Evolutionary conservation across 2,113 vertebrate genomes (phyloP).

Genomic region (Symphodus melops): DNA sequence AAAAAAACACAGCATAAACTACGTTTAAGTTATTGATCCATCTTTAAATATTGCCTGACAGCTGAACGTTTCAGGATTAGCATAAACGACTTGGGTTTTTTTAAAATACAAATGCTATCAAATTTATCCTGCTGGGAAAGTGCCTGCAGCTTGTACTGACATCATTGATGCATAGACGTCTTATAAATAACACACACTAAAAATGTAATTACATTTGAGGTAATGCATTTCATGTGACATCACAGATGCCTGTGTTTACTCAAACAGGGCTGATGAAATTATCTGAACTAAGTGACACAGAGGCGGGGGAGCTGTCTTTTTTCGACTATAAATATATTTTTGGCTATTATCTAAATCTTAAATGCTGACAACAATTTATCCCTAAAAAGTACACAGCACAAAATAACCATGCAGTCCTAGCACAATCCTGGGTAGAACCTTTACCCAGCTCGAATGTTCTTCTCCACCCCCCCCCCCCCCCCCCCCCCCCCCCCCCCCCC

Average conservation of each 20-base stretch:
- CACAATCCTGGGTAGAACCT: no score
- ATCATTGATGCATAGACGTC: not conserved
- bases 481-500: no score
- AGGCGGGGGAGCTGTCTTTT: no score
- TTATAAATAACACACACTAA: not conserved
- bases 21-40: conserved; percentile 3
- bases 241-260: conserved; percentile 24
- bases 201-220: conserved; percentile 15
- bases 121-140: not conserved
- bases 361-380: no score
- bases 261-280: conserved; percentile 1
- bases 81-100: not conserved
- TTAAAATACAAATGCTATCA: not conserved
- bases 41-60: not conserved
- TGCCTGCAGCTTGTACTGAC: not conserved
- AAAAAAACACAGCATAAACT: conserved; percentile 9
- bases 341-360: no score
- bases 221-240: conserved; percentile 9
- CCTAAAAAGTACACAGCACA: no score
- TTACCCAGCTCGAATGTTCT: no score
- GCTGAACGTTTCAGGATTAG: conserved; percentile 20
- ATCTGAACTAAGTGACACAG: not conserved
- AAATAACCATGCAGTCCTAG: no score
- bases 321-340: no score
- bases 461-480: no score